Evolutionary conservation across 2,888 invertebrate species (phyloP).

Genomic region (Melanostoma scalare): DNA sequence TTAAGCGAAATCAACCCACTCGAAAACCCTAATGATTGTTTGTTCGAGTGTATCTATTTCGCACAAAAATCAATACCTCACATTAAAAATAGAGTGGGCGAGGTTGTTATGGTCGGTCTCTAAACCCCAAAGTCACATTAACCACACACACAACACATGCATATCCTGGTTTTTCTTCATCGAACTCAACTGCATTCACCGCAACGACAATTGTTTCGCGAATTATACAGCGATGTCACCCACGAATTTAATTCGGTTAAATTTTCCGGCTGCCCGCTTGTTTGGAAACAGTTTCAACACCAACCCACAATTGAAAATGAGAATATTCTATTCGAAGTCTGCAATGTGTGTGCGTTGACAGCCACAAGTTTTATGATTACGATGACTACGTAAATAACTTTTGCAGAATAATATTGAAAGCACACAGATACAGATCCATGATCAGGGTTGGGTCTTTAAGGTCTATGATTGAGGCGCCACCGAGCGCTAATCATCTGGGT

Average conservation of each 20-base stretch:
- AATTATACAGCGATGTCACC: slow-evolving; percentile 30
- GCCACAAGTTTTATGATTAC: slow-evolving; percentile 26
- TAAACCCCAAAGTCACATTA: slow-evolving; percentile 4
- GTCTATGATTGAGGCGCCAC: too few species aligned
- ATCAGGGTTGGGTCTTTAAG: not conserved
- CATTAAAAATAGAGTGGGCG: not conserved
- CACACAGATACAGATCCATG: not conserved
- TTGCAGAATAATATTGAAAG: not conserved
- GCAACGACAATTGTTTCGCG: slow-evolving; percentile 45
- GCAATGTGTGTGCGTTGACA: not conserved
- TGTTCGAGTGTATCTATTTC: not conserved
- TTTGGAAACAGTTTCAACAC: not conserved
- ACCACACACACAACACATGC: not conserved
- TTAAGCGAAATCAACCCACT: slow-evolving; percentile 20
- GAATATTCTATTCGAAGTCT: slow-evolving; percentile 15
- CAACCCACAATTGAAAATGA: slow-evolving; percentile 23
- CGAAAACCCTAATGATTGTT: not conserved
- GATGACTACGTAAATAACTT: slow-evolving; percentile 4
- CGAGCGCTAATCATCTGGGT: too few species aligned
- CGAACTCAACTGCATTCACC: slow-evolving; percentile 41
- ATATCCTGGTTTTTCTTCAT: not conserved
- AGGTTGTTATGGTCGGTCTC: not conserved
- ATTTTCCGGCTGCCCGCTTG: slow-evolving; percentile 11
- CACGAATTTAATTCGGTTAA: slow-evolving; percentile 38
- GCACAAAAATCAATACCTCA: slow-evolving; percentile 14